Conservation (phyloP, 1,140 invertebrate genomes). For the Proctacanthus coquilletti region DNA sequence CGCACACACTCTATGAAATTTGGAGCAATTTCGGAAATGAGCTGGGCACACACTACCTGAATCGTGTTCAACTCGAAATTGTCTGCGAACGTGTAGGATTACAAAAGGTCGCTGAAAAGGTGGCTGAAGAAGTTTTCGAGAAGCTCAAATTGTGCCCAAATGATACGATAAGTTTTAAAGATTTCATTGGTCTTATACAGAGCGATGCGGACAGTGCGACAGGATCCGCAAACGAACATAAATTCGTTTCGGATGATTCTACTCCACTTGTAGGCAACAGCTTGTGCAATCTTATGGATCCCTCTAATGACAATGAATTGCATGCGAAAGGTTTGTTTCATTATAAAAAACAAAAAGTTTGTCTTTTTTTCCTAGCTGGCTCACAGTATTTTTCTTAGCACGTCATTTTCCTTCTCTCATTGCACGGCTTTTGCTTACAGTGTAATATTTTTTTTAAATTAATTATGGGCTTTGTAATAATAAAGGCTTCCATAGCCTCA, state of each 20-base stretch:
- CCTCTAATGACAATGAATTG: conserved; percentile 1
- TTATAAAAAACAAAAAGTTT: no score
- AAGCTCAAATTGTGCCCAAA: conserved; percentile 47
- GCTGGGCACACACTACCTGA: conserved; percentile 20
- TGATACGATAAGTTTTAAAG: conserved; percentile 47
- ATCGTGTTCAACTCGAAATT: conserved; percentile 37
- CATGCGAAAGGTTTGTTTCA: conserved; percentile 24
- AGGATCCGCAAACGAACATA: background rate
- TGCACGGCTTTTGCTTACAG: no score
- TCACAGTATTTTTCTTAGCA: no score
- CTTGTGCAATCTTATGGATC: background rate
- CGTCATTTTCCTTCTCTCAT: no score
- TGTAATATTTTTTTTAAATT: no score
- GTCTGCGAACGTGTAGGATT: conserved; percentile 48
- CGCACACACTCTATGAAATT: conserved; percentile 33
- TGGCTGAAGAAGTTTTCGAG: conserved; percentile 48
- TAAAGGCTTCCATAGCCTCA: no score
- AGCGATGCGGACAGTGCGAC: conserved; percentile 20
- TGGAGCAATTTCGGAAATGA: conserved; percentile 31
- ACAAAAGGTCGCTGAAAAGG: conserved; percentile 36
- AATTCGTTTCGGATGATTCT: background rate
- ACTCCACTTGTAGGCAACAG: background rate
- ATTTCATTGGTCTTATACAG: conserved; percentile 47
- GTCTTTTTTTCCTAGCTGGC: no score
- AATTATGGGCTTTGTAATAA: no score